Conservation (phyloP, 2,797 vertebrate genomes). For the Lepilemur septentrionalis region DNA sequence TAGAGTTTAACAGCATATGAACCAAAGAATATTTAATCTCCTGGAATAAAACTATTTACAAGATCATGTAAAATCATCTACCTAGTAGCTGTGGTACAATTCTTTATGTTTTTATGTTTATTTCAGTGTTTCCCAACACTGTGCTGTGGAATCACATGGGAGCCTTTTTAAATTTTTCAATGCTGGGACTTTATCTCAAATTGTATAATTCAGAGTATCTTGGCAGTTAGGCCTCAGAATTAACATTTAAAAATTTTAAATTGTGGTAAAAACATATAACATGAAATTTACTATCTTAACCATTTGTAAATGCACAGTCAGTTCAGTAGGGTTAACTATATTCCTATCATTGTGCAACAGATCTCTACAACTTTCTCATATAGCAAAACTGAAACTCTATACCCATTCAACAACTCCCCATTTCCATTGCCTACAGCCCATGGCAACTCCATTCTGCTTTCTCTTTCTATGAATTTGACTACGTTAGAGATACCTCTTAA, state of each 20-base stretch:
- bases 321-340: background rate
- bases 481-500: background rate
- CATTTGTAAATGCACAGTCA: background rate
- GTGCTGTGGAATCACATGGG: background rate
- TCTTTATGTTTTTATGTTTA: background rate
- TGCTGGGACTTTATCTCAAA: background rate
- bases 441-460: background rate
- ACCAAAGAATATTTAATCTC: conserved; percentile 15
- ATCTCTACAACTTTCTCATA: background rate
- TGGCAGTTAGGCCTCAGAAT: background rate
- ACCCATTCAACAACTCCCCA: background rate
- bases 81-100: background rate
- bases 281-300: background rate
- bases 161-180: background rate
- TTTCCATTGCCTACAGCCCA: background rate
- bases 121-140: conserved; percentile 17
- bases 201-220: background rate
- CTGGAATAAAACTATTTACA: conserved; percentile 9
- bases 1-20: background rate
- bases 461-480: background rate
- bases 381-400: conserved; percentile 7
- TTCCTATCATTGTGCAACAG: background rate
- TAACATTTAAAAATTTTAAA: background rate
- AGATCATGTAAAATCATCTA: background rate
- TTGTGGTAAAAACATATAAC: background rate